phyloP scores from a whole-genome alignment of 1,140 invertebrate genomes.

The Drosophila seguyi region DNA sequence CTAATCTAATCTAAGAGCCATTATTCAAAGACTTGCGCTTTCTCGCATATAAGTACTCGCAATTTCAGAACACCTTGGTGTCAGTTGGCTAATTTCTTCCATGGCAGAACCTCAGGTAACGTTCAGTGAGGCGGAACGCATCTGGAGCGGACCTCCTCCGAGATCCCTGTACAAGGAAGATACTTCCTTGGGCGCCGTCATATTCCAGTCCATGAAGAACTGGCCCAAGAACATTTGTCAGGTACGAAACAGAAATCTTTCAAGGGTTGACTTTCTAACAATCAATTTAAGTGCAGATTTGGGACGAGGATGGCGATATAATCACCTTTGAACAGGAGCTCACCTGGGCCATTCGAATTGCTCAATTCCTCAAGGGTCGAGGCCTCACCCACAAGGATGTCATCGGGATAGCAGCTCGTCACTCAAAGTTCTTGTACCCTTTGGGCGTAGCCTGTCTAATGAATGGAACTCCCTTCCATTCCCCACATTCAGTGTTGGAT shows the following conservation, averaged over 20 bases:
- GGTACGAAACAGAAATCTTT: background rate
- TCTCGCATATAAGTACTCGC: too few relatives aligned
- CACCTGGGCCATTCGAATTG: constrained; percentile 62
- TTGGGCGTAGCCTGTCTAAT: constrained; percentile 60
- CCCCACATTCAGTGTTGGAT: constrained; percentile 28
- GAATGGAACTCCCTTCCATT: constrained; percentile 49
- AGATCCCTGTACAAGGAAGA: constrained; percentile 44
- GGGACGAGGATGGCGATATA: constrained; percentile 44
- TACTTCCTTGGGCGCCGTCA: constrained; percentile 41
- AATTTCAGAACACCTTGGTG: too few relatives aligned
- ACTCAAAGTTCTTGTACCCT: constrained; percentile 55
- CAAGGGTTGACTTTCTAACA: too few relatives aligned
- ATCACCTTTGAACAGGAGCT: constrained; percentile 53
- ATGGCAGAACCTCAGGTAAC: background rate
- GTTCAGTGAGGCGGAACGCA: background rate
- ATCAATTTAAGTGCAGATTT: constrained; percentile 29
- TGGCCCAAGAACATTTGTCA: constrained; percentile 58
- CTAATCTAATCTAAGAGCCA: too few relatives aligned
- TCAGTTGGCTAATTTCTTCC: too few relatives aligned
- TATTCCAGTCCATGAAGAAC: constrained; percentile 47
- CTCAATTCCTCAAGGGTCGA: constrained; percentile 2
- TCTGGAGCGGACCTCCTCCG: background rate
- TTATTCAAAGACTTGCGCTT: too few relatives aligned
- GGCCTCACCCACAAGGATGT: constrained; percentile 38
- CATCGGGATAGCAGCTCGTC: constrained; percentile 58